Base-by-base conservation (phyloP, 2,888 invertebrate genomes). In the Ochropacha duplaris region DNA sequence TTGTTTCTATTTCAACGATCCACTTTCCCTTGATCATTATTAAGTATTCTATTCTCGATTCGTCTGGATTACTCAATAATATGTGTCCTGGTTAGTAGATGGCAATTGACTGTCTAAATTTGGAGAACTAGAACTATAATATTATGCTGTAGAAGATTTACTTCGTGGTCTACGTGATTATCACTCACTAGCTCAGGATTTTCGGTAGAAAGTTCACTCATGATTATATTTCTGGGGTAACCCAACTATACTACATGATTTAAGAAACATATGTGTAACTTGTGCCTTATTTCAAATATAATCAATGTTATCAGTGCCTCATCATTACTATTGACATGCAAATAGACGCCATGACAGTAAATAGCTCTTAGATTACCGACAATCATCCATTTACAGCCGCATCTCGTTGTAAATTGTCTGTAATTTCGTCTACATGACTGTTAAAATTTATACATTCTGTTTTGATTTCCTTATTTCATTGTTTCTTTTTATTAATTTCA, bases 301-400 rank as follows among this genome's bases (percentile, higher is more conserved):
- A 69, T 69, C 63, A 63, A 62, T 63, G 62, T 62, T 64, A 69
- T 65, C 59, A 59, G 44, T 49, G 58, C 55, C 58, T 31, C 58
- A 64, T 67, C 65, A 64, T 56, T 51, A 12, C 19, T 36, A 36
- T 26, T 26, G 57, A 60, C 64, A 62, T 61, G 60, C 54, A 55
- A 56, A 64, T 61, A 62, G 61, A 65, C 69, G 69, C 67, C 69
- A 69, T 52, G 11, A 56, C 19, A 52, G 36, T 63, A 64, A 62
- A 58, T 59, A 54, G 50, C 56, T 54, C 57, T 56, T 60, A 57
- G 26, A 39, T 57, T 26, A 31, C 31, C 49, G 54, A 54, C 54
- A 63, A 62, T 65, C 50, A 22, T 52, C 31, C 52, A 26, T 55
- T 28, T 31, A 22, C 16, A 16, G 26, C 24, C 8, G 36, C 44